Base-by-base conservation (phyloP, 2,113 vertebrate genomes). In the Psilopogon haemacephalus region DNA sequence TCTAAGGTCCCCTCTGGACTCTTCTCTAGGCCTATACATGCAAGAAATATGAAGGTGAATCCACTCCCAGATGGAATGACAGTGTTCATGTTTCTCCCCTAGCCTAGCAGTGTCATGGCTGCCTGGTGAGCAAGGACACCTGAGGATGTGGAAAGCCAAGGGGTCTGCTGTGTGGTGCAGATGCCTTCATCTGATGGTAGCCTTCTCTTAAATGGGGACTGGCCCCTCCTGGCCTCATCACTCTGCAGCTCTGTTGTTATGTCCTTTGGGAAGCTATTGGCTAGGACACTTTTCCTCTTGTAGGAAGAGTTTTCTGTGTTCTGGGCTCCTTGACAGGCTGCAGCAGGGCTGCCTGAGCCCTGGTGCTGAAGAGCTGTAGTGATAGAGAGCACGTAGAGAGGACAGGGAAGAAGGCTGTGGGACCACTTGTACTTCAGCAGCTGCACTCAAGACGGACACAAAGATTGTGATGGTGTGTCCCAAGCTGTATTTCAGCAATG, bases 161-260 rank as follows among this genome's bases (percentile, higher is more conserved):
- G 11, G 8, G 23, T 56, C 30, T 0, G 0, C 8, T 77, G 64
- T 35, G 32, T 0, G 1, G 19, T 24, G 46, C 62, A 71, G 65
- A n/a, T 44, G 18, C 37, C 65, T 86, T 81, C 19, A 30, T 59
- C 46, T 2, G 3, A 32, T 0, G 3, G 55, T 1, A 1, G 37
- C 16, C 27, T 70, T 26, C 17, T 76, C 33, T 23, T 21, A 12
- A 28, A 32, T 6, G 6, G 7, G 6, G 6, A 2, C n/a, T 80
- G 8, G 44, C 10, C 5, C 24, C 30, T 70, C 44, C 27, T 4
- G 3, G 15, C 14, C 18, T 14, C 30, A 9, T 44, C 0, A 0
- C 44, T 65, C 10, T 42, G 32, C 9, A 10, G 14, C 7, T 69
- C 27, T 65, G 18, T 67, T 67, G 14, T 35, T 35, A 9, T 1